A percentile compares a stretch with the other conserved stretches of the same genome.
Conservation (phyloP, 2,888 invertebrate species). For the Osmoderma eremita region DNA sequence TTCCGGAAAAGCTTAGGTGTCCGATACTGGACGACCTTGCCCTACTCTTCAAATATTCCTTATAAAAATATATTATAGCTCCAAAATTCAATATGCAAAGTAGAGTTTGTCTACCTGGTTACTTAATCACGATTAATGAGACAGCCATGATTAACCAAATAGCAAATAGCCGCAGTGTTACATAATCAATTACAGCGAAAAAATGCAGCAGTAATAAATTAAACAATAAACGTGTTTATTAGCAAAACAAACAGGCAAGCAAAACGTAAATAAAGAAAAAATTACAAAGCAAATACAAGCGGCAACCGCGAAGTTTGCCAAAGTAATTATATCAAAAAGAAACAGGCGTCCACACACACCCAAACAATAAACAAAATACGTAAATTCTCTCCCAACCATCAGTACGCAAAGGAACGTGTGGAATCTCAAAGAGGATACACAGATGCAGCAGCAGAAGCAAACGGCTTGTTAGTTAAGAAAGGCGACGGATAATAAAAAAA, state of each 20-base stretch:
- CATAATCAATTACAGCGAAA: slow-evolving; percentile 22
- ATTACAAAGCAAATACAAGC: slow-evolving; percentile 23
- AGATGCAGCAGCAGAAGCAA: background rate
- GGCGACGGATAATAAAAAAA: slow-evolving; percentile 10
- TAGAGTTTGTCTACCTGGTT: no score
- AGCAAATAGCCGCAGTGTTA: background rate
- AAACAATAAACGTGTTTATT: slow-evolving; percentile 37
- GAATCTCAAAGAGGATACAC: no score
- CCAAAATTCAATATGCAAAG: background rate
- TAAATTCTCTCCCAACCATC: background rate
- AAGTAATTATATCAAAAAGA: slow-evolving; percentile 33
- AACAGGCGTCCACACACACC: background rate
- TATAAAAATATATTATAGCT: no score
- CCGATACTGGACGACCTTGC: no score
- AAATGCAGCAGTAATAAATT: slow-evolving; percentile 27
- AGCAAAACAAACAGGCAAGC: slow-evolving; percentile 20
- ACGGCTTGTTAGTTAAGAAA: background rate
- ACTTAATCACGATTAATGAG: no score
- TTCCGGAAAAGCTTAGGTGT: no score
- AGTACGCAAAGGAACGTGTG: no score
- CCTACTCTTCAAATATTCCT: no score
- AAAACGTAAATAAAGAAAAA: slow-evolving; percentile 29
- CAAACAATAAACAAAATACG: slow-evolving; percentile 15
- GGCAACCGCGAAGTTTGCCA: slow-evolving; percentile 23
- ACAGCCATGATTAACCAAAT: no score